These are phyloP conservation scores for Anneissia japonica DNA, from an alignment of 35 echinoderm and acorn worm species.

Conservation along the genomic window DNA sequence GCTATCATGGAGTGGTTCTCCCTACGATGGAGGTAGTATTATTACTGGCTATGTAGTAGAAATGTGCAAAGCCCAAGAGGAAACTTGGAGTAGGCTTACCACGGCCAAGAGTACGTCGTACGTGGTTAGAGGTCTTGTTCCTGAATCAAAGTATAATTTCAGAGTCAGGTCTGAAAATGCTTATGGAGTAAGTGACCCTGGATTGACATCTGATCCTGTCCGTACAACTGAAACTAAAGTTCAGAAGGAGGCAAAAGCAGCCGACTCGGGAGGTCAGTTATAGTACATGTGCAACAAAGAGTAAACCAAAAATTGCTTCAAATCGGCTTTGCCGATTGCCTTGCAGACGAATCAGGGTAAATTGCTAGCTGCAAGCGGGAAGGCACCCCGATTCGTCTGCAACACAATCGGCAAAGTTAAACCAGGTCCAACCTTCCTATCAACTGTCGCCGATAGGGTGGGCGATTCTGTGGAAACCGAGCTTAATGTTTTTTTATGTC, in stretches of 20 bases:
- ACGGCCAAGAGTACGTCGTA: slow-evolving; percentile 58
- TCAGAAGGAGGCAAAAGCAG: slow-evolving; percentile 24
- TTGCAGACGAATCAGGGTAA: too few relatives aligned
- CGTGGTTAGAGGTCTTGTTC: slow-evolving; percentile 46
- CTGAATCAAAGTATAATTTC: slow-evolving; percentile 88
- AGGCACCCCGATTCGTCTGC: too few relatives aligned
- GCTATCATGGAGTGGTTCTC: slow-evolving; percentile 69
- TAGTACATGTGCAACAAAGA: too few relatives aligned
- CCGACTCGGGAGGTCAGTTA: slow-evolving; percentile 4
- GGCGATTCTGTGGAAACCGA: too few relatives aligned
- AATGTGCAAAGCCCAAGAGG: slow-evolving; percentile 40
- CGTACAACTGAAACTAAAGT: slow-evolving; percentile 34
- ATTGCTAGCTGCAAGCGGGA: too few relatives aligned
- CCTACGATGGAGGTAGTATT: slow-evolving; percentile 83
- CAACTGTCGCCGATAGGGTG: too few relatives aligned
- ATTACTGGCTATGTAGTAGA: slow-evolving; percentile 82
- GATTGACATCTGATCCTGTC: slow-evolving; percentile 45
- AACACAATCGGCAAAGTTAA: too few relatives aligned
- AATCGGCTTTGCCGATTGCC: too few relatives aligned
- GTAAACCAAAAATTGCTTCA: too few relatives aligned
- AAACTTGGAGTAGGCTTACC: slow-evolving; percentile 42
- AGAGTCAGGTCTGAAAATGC: slow-evolving; percentile 78
- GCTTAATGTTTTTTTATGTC: too few relatives aligned
- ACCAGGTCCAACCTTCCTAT: too few relatives aligned
- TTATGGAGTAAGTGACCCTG: slow-evolving; percentile 67